Evolutionary conservation across 1,140 invertebrate species (phyloP).

Genomic region (Pogonognathellus flavescens): DNA sequence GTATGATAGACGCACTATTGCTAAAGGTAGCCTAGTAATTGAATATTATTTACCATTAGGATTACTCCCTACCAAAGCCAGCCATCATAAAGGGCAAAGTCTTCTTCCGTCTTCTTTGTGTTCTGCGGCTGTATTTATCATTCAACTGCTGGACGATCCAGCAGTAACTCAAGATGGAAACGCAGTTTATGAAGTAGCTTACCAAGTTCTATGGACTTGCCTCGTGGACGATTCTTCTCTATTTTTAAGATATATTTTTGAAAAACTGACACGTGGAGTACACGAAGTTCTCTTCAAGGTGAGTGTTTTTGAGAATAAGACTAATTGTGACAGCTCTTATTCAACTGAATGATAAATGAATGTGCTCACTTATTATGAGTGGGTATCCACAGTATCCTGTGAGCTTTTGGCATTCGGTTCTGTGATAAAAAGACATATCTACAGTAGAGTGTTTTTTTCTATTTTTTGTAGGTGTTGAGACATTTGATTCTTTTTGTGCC

Average conservation of each 20-base stretch:
- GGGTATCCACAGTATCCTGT: too few species aligned
- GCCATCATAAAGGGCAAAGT: constrained; percentile 88
- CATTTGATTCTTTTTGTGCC: constrained; percentile 94
- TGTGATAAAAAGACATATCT: too few species aligned
- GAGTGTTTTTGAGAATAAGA: neutral
- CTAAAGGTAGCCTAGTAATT: neutral
- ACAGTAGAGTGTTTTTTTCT: too few species aligned
- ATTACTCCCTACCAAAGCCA: constrained; percentile 58
- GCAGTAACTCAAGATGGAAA: constrained; percentile 94
- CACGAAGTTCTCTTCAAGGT: constrained; percentile 96
- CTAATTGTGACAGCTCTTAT: neutral
- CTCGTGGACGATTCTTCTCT: constrained; percentile 97
- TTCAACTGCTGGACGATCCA: constrained; percentile 94
- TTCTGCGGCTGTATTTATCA: constrained; percentile 93
- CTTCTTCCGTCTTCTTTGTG: constrained; percentile 97
- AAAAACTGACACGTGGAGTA: constrained; percentile 93
- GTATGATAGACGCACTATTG: neutral
- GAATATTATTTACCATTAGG: constrained; percentile 10
- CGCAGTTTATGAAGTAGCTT: constrained; percentile 90
- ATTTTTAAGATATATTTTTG: constrained; percentile 95
- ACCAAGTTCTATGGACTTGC: constrained; percentile 96
- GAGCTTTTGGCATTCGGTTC: too few species aligned
- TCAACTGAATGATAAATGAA: too few species aligned
- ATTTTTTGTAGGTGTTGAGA: constrained; percentile 75
- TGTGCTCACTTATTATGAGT: too few species aligned